Percentiles rank a stretch among this genome's conserved stretches.
Conservation (phyloP, 2,797 vertebrate genomes). For the Acanthis flammea region DNA sequence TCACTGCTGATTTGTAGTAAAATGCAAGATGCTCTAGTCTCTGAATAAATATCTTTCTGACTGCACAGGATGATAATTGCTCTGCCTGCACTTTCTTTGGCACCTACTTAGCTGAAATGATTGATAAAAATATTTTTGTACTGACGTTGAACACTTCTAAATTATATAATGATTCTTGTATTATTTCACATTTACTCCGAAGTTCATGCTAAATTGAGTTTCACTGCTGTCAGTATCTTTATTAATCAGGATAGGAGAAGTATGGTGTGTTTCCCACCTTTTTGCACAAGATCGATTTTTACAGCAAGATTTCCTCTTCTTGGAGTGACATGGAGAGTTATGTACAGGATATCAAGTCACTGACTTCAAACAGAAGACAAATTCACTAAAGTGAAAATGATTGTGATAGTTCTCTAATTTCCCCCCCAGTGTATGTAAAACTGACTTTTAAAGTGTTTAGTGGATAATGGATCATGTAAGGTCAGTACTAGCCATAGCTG, state of each 20-base stretch:
- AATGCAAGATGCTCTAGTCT: conserved; percentile 71
- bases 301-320: conserved; percentile 34
- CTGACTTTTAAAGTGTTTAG: conserved; percentile 82
- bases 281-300: conserved; percentile 30
- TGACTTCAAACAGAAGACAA: conserved; percentile 70
- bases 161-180: conserved; percentile 73
- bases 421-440: conserved; percentile 78
- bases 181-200: conserved; percentile 60
- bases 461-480: conserved; percentile 81
- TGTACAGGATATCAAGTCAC: conserved; percentile 67
- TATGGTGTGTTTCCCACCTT: conserved; percentile 9
- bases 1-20: conserved; percentile 72
- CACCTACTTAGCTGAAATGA: conserved; percentile 76
- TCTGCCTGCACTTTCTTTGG: conserved; percentile 76
- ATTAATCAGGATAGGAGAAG: conserved; percentile 42
- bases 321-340: background rate
- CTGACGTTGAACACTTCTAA: conserved; percentile 73
- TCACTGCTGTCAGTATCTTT: background rate
- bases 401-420: conserved; percentile 73
- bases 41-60: conserved; percentile 79
- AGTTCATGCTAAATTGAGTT: conserved; percentile 55
- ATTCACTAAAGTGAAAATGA: conserved; percentile 77
- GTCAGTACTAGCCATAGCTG: conserved; percentile 77
- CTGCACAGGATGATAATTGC: conserved; percentile 79
- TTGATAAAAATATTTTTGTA: conserved; percentile 76